Evolutionary conservation across 1,140 invertebrate species (phyloP), one percentile per base, ranked within the genome.

Genomic region (Carcinoscorpius rotundicauda): DNA sequence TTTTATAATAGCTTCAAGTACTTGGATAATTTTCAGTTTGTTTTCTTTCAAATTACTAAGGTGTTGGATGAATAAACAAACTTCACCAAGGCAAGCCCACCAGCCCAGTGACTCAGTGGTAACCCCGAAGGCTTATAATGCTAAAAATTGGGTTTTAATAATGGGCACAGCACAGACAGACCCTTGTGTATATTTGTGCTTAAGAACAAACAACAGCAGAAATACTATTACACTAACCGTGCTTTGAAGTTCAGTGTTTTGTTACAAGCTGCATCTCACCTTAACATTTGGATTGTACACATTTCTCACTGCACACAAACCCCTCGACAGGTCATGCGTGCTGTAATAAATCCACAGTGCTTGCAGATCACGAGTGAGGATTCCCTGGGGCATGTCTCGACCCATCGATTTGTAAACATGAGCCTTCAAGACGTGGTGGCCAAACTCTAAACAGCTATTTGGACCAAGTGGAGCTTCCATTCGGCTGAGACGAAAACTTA

Each of bases 241-340:
- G n/a, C 6, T 55, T 6, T 55, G n/a, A 3, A 55, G 53, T n/a
- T 8, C 53, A 8, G 6, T 8, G n/a, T 8, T 8, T 55, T 55
- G 59, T 52, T 9, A 49, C 56, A 6, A 48, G 48, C 59, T 4
- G 5, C 4, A 29, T 66, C 71, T 72, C 71, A 85, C 84, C 81
- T 97, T 97, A 3, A 94, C 87, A 79, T 98, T 97, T 3, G 95
- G 93, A 70, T 87, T 95, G 76, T 93, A 97, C 64, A 96, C 84
- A 75, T 98, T 98, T 53, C 91, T 81, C 51, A 93, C 77, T 49
- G 87, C 87, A 59, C 88, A 88, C 8, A 98, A 80, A 1, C 93
- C 88, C 56, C 84, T 83, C 0, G 89, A 91, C 9, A 94, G 84
- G 76, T 89, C 88, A 55, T 86, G 82, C 0, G 89, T 85, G 59